Evolutionary conservation across 2,888 invertebrate genomes (phyloP).

Genomic region (Plagodis dolabraria): DNA sequence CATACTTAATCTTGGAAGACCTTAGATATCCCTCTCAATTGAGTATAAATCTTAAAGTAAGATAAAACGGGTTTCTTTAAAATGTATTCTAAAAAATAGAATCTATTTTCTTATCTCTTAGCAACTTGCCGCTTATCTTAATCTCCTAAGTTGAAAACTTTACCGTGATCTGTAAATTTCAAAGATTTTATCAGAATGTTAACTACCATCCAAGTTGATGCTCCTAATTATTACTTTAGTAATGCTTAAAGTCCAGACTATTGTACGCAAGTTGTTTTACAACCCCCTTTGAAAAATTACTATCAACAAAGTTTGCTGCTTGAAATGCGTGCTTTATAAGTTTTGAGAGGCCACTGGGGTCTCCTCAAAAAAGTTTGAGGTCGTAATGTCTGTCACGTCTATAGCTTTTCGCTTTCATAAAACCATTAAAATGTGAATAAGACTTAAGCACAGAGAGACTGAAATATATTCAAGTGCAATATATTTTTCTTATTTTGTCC

Average conservation of each 20-base stretch:
- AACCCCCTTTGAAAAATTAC: constrained; percentile 62
- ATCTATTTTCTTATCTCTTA: constrained; percentile 13
- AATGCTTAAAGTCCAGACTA: constrained; percentile 17
- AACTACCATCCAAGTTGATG: constrained; percentile 11
- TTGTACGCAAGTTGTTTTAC: constrained; percentile 39
- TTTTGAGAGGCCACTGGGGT: constrained; percentile 33
- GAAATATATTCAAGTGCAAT: too few species aligned
- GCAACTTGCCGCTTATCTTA: constrained; percentile 20
- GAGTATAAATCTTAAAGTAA: too few species aligned
- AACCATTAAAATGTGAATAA: too few species aligned
- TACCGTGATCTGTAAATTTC: constrained; percentile 19
- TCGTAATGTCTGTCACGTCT: constrained; percentile 13
- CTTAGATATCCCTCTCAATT: too few species aligned
- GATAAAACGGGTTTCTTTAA: too few species aligned
- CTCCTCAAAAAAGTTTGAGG: constrained; percentile 34
- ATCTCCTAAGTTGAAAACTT: constrained; percentile 19
- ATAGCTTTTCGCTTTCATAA: background rate
- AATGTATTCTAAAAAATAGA: too few species aligned
- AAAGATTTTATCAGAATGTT: constrained; percentile 18
- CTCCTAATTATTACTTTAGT: constrained; percentile 5
- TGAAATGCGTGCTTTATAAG: constrained; percentile 46
- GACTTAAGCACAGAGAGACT: too few species aligned
- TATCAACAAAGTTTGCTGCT: constrained; percentile 58
- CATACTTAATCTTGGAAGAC: too few species aligned
- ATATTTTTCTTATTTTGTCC: too few species aligned